These are phyloP conservation scores for Carassius gibelio DNA, from an alignment of 2,113 vertebrate genomes.

Conservation along the genomic window DNA sequence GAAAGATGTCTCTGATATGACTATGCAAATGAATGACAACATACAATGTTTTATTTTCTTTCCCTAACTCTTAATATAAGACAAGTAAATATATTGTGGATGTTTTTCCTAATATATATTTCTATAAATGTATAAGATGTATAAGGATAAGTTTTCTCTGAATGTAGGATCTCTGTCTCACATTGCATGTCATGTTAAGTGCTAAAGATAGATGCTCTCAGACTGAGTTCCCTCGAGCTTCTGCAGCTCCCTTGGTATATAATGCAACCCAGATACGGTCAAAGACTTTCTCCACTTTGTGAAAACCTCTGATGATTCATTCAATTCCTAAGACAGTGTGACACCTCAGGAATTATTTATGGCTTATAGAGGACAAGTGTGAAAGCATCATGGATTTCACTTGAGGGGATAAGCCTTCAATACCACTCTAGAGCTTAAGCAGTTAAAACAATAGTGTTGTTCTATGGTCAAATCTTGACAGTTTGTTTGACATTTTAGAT, in stretches of 20 bases:
- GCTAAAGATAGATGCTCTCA: constrained; percentile 24
- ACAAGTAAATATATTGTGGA: background rate
- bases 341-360: constrained; percentile 43
- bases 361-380: constrained; percentile 17
- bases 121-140: no score
- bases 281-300: background rate
- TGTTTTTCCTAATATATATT: no score
- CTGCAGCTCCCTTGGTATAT: constrained; percentile 10
- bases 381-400: constrained; percentile 20
- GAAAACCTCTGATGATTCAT: constrained; percentile 19
- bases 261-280: background rate
- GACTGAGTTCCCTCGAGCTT: background rate
- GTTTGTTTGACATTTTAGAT: constrained; percentile 17
- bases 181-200: background rate
- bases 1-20: no score
- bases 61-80: background rate
- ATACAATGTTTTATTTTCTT: background rate
- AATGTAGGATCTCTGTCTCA: background rate
- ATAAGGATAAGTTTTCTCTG: background rate
- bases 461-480: constrained; percentile 16
- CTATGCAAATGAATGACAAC: no score
- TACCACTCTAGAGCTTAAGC: background rate
- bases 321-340: constrained; percentile 17
- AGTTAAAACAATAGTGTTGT: background rate
- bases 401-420: constrained; percentile 4